Conservation (phyloP, 2,888 invertebrate species). For the Drosophila lacicola region DNA sequence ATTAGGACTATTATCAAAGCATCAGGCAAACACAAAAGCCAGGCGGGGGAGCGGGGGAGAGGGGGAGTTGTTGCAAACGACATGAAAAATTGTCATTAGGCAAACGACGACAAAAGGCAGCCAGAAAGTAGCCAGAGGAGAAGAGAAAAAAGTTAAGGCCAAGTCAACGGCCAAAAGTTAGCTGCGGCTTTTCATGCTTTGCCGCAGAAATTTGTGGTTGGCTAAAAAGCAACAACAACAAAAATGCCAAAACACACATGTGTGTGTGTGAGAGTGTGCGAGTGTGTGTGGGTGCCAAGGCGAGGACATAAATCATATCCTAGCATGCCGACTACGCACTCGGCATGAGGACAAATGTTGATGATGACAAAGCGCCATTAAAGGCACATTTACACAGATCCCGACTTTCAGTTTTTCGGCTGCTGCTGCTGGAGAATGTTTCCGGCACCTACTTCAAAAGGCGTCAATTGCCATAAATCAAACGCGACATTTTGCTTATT, state of each 20-base stretch:
- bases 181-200: slow-evolving; percentile 48
- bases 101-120: slow-evolving; percentile 37
- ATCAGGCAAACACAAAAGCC: slow-evolving; percentile 48
- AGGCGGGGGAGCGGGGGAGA: slow-evolving; percentile 15
- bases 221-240: slow-evolving; percentile 15
- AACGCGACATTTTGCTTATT: slow-evolving; percentile 77
- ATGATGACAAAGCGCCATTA: slow-evolving; percentile 83
- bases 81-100: slow-evolving; percentile 78
- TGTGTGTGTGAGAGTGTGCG: slow-evolving; percentile 14
- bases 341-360: slow-evolving; percentile 79
- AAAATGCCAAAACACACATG: slow-evolving; percentile 34
- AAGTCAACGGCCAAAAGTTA: slow-evolving; percentile 51
- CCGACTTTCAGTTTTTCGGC: slow-evolving; percentile 1
- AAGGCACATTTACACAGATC: slow-evolving; percentile 78
- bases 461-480: slow-evolving; percentile 73
- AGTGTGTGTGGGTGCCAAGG: slow-evolving; percentile 51
- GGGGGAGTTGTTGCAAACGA: slow-evolving; percentile 27
- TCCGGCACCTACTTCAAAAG: slow-evolving; percentile 52
- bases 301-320: slow-evolving; percentile 70
- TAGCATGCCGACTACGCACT: slow-evolving; percentile 65
- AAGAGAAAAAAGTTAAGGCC: slow-evolving; percentile 29
- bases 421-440: not conserved
- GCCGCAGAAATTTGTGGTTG: slow-evolving; percentile 47
- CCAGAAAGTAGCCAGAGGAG: slow-evolving; percentile 29
- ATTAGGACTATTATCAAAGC: slow-evolving; percentile 71